Percentiles rank a stretch among this genome's conserved stretches.
phyloP scores from a whole-genome alignment of 2,113 vertebrate genomes.

The Aldabrachelys gigantea region DNA sequence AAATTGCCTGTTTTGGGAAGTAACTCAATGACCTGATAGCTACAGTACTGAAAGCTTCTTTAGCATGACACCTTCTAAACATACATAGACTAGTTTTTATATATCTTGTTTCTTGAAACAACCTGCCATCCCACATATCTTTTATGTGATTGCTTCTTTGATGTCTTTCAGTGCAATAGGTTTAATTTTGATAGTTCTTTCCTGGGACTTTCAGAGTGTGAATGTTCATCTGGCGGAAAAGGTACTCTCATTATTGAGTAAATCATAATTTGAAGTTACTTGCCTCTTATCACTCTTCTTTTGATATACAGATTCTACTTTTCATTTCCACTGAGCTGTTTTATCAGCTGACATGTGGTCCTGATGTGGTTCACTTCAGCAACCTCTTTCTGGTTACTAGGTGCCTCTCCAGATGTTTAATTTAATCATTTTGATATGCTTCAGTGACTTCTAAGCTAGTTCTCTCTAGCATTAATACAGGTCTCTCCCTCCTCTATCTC shows the following conservation, averaged over 20 bases:
- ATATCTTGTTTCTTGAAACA: constrained; percentile 6
- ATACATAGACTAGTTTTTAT: constrained; percentile 11
- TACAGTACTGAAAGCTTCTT: constrained; percentile 30
- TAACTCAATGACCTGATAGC: constrained; percentile 14
- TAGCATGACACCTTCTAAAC: neutral
- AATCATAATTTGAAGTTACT: constrained; percentile 38
- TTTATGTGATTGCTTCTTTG: constrained; percentile 37
- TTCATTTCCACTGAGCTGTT: constrained; percentile 51
- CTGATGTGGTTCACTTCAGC: constrained; percentile 65
- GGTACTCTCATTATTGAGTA: constrained; percentile 19
- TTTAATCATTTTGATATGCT: constrained; percentile 55
- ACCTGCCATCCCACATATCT: constrained; percentile 13
- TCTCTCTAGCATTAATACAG: constrained; percentile 20
- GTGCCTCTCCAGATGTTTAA: constrained; percentile 71
- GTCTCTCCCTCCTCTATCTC: neutral
- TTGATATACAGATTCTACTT: constrained; percentile 33
- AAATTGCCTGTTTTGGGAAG: constrained; percentile 26
- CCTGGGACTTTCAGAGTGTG: neutral
- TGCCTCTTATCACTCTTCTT: constrained; percentile 34
- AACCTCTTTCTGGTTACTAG: constrained; percentile 52
- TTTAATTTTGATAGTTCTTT: constrained; percentile 34
- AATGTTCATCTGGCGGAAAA: constrained; percentile 35
- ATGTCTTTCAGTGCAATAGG: constrained; percentile 3
- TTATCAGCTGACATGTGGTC: constrained; percentile 65
- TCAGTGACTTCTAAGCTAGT: constrained; percentile 64